Evolutionary conservation across 2,113 vertebrate species (phyloP).

Genomic region (Nesogale talazaci): DNA sequence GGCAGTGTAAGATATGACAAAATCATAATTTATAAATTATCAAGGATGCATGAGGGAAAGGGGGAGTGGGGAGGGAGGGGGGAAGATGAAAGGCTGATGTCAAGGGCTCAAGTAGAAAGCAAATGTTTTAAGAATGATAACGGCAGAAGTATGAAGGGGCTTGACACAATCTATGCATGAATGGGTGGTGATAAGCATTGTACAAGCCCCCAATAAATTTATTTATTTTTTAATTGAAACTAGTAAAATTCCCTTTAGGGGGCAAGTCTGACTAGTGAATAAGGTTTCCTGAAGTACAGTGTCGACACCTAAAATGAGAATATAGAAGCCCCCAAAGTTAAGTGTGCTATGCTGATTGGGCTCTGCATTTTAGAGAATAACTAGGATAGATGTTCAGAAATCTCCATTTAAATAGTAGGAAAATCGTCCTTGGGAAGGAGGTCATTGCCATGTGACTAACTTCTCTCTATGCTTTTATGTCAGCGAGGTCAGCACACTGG

Average conservation of each 20-base stretch:
- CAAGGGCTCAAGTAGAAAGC: too few relatives aligned
- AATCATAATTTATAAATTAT: too few relatives aligned
- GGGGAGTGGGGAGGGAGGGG: too few relatives aligned
- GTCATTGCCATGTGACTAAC: background rate
- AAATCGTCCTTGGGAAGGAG: background rate
- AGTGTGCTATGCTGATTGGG: background rate
- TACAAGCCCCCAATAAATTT: too few relatives aligned
- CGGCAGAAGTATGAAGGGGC: too few relatives aligned
- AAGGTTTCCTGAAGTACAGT: background rate
- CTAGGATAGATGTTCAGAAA: background rate
- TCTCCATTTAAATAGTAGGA: background rate
- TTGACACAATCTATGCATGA: too few relatives aligned
- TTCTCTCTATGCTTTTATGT: background rate
- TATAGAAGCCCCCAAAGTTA: background rate
- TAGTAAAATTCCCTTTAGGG: constrained; percentile 24
- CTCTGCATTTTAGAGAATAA: constrained; percentile 20
- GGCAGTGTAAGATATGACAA: too few relatives aligned
- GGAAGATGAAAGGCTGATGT: too few relatives aligned
- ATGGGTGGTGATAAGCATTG: too few relatives aligned
- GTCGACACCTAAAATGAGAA: background rate
- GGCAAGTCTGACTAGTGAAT: background rate
- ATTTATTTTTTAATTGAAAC: too few relatives aligned
- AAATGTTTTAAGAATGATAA: too few relatives aligned
- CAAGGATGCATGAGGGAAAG: too few relatives aligned
- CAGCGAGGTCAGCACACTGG: background rate